These are phyloP conservation scores for Enteromius treurensis DNA, from an alignment of 2,797 vertebrate species.

Conservation along the genomic window DNA sequence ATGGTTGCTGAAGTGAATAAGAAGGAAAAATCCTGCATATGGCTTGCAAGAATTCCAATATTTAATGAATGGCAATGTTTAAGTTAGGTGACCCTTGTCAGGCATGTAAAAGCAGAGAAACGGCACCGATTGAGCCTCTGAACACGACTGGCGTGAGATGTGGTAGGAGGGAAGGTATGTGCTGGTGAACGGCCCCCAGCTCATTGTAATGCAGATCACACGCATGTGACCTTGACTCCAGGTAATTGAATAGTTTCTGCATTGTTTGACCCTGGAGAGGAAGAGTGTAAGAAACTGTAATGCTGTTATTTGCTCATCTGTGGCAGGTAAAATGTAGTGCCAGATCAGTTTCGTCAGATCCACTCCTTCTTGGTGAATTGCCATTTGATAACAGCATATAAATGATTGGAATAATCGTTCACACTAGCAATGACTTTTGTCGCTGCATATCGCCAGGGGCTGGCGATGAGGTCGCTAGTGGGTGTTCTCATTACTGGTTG, in stretches of 20 bases:
- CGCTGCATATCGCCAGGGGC: too few relatives aligned
- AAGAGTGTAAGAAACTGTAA: not conserved
- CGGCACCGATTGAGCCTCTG: not conserved
- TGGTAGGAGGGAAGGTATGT: not conserved
- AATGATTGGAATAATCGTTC: not conserved
- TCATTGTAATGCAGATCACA: constrained; percentile 32
- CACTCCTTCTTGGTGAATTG: not conserved
- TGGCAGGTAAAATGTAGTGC: not conserved
- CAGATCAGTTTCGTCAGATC: not conserved
- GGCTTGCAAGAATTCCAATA: not conserved
- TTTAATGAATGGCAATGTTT: not conserved
- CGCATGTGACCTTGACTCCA: constrained; percentile 21
- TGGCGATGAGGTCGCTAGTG: too few relatives aligned
- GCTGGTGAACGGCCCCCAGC: not conserved
- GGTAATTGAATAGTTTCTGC: constrained; percentile 19
- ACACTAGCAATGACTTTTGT: too few relatives aligned
- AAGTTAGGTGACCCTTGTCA: not conserved
- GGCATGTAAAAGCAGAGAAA: constrained; percentile 1
- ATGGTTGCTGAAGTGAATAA: not conserved
- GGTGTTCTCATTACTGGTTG: too few relatives aligned
- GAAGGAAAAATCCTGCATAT: not conserved
- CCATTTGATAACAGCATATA: too few relatives aligned
- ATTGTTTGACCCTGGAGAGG: constrained; percentile 29
- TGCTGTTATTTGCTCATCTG: not conserved
- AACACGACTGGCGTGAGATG: not conserved